A percentile compares a stretch with the other conserved stretches of the same genome.
Evolutionary conservation across 1,140 invertebrate species (phyloP).

Genomic region (Drosophila nebulosa): DNA sequence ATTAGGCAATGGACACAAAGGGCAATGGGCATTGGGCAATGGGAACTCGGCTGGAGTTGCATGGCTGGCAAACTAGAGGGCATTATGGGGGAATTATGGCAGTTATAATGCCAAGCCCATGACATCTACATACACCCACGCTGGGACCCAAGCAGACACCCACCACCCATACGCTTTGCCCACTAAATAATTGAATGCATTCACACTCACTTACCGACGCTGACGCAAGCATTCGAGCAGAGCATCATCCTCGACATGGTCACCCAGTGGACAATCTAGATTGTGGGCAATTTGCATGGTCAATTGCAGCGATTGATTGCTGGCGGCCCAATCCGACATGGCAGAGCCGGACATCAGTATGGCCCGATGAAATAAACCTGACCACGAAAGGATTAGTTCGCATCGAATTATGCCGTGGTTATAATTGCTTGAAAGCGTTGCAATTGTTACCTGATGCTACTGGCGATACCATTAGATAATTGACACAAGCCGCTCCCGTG

Average conservation of each 20-base stretch:
- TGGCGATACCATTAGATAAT: slow-evolving; percentile 93
- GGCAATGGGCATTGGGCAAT: neutral
- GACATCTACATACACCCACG: slow-evolving; percentile 1
- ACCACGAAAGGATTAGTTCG: neutral
- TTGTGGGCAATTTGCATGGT: slow-evolving; percentile 90
- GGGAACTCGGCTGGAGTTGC: slow-evolving; percentile 31
- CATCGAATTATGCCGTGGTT: slow-evolving; percentile 29
- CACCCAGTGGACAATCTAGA: slow-evolving; percentile 87
- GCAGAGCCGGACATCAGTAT: slow-evolving; percentile 97
- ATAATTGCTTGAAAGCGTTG: slow-evolving; percentile 1
- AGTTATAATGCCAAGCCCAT: slow-evolving; percentile 28
- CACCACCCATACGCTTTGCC: too few species aligned
- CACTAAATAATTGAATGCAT: slow-evolving; percentile 69
- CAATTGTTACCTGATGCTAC: slow-evolving; percentile 85
- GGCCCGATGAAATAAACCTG: slow-evolving; percentile 94
- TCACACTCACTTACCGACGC: slow-evolving; percentile 76
- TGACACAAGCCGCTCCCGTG: slow-evolving; percentile 95
- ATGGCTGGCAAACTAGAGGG: slow-evolving; percentile 8
- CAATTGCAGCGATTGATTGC: slow-evolving; percentile 88
- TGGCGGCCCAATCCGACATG: slow-evolving; percentile 93
- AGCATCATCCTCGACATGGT: slow-evolving; percentile 81
- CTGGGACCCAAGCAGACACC: too few species aligned
- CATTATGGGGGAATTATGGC: slow-evolving; percentile 42
- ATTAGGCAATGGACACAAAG: slow-evolving; percentile 60
- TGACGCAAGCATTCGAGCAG: slow-evolving; percentile 84